phyloP scores from a whole-genome alignment of 2,888 invertebrate genomes.

The Nematopogon swammerdamellus region DNA sequence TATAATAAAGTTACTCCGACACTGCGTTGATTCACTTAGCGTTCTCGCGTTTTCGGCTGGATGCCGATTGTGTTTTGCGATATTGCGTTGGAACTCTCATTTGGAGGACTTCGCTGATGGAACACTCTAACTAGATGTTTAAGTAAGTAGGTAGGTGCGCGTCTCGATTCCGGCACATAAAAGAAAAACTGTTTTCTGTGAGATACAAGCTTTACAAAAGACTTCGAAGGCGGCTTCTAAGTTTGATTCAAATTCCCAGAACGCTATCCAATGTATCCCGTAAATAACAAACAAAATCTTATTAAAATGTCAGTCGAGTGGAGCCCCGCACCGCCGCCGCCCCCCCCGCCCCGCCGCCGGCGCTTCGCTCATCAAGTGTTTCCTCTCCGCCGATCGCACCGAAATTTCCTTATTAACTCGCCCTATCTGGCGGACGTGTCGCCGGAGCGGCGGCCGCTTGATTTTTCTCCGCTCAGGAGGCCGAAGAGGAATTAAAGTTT shows the following conservation, averaged over 20 bases:
- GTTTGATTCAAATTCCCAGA: background rate
- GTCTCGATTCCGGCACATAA: no score
- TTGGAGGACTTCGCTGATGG: no score
- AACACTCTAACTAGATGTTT: no score
- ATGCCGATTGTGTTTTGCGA: background rate
- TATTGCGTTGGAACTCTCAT: background rate
- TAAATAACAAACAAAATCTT: background rate
- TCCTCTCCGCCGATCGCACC: background rate
- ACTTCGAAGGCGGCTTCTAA: background rate
- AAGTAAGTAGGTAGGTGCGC: no score
- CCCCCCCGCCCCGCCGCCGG: background rate
- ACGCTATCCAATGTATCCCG: no score
- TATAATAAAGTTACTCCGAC: no score
- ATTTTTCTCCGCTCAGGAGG: conserved; percentile 33
- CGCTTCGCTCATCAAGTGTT: background rate
- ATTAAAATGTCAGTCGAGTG: conserved; percentile 6
- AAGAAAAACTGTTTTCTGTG: no score
- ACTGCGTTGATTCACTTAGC: no score
- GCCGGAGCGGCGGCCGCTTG: conserved; percentile 17
- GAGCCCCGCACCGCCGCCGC: conserved; percentile 1
- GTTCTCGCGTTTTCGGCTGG: no score
- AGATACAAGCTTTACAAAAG: background rate
- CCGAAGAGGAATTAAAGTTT: conserved; percentile 38
- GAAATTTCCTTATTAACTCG: background rate
- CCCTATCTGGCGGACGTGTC: background rate